These are phyloP conservation scores for Tholera decimalis DNA, from an alignment of 2,888 invertebrate species.

Conservation along the genomic window DNA sequence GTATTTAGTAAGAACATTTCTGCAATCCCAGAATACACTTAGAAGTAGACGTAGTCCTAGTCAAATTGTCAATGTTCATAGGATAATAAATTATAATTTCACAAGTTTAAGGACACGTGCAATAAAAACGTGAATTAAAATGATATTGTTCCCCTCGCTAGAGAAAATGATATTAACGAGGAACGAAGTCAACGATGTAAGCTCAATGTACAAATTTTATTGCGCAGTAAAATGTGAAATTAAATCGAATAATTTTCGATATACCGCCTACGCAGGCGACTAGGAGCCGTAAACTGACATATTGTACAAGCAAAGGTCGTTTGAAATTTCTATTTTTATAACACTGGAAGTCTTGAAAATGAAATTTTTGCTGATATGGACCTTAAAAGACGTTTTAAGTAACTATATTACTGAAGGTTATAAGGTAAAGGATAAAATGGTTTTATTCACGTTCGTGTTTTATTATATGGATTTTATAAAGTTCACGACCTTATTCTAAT, in stretches of 20 bases:
- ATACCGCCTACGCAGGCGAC: slow-evolving; percentile 48
- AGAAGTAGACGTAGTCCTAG: no score
- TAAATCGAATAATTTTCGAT: slow-evolving; percentile 70
- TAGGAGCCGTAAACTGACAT: slow-evolving; percentile 47
- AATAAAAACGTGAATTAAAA: slow-evolving; percentile 18
- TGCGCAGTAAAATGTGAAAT: slow-evolving; percentile 68
- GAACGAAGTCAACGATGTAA: slow-evolving; percentile 49
- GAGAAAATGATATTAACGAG: slow-evolving; percentile 39
- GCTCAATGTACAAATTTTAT: slow-evolving; percentile 69
- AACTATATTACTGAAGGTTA: no score
- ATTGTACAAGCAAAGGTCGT: slow-evolving; percentile 55
- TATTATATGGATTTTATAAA: no score
- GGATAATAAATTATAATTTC: no score
- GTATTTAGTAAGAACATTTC: no score
- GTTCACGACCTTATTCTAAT: no score
- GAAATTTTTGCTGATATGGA: slow-evolving; percentile 13
- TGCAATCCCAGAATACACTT: no score
- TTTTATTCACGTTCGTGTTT: no score
- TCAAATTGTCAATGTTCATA: no score
- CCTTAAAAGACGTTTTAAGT: not conserved
- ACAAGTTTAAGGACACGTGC: not conserved
- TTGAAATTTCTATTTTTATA: slow-evolving; percentile 48
- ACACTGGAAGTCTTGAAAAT: slow-evolving; percentile 16
- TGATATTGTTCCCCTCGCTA: slow-evolving; percentile 31
- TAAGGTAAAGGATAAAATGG: no score